Conservation (phyloP, 2,888 invertebrate genomes). For the Ophioninae sp. region DNA sequence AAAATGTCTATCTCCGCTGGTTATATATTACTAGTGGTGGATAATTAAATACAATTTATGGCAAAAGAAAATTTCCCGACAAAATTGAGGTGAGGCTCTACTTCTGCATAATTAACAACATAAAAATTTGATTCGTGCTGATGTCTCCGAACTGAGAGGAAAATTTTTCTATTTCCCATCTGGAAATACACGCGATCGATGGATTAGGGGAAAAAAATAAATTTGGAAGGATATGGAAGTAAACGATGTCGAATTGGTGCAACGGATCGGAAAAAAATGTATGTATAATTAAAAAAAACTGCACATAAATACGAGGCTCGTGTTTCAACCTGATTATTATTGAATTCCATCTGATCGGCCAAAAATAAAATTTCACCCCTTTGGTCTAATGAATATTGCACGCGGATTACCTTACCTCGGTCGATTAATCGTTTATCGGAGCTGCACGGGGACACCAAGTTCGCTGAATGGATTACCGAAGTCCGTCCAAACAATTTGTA, state of each 20-base stretch:
- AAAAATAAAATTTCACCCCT: not conserved
- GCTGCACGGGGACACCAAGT: conserved; percentile 39
- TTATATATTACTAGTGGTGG: no score
- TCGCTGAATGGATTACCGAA: conserved; percentile 41
- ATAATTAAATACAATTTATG: no score
- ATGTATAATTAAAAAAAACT: not conserved
- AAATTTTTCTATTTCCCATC: not conserved
- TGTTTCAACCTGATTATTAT: not conserved
- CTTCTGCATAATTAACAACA: no score
- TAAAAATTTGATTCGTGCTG: no score
- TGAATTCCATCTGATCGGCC: not conserved
- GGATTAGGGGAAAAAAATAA: not conserved
- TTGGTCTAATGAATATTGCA: conserved; percentile 10
- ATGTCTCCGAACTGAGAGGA: not conserved
- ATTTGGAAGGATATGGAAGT: not conserved
- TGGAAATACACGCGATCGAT: not conserved
- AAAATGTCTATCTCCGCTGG: no score
- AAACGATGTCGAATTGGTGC: not conserved
- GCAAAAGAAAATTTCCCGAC: no score
- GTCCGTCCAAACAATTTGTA: conserved; percentile 55
- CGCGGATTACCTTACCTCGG: conserved; percentile 19
- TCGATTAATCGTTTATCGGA: conserved; percentile 51
- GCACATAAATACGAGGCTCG: not conserved
- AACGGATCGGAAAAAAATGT: not conserved
- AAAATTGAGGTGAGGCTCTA: no score